These are phyloP conservation scores for Gracilinanus agilis DNA, from an alignment of 2,113 vertebrate genomes.

Conservation along the genomic window DNA sequence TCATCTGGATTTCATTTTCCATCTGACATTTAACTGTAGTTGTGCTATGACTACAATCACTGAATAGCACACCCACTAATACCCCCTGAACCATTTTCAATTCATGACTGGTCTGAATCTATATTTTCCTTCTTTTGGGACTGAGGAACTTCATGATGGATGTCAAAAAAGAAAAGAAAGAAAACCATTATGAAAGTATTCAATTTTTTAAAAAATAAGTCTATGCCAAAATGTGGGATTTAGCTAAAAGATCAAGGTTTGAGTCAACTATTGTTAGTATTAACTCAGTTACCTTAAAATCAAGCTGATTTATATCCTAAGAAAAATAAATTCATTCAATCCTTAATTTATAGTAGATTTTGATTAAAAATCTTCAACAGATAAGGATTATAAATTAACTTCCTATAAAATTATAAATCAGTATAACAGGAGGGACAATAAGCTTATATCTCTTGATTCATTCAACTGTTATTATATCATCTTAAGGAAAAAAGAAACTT, in stretches of 20 bases:
- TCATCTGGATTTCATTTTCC: background rate
- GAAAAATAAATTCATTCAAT: conserved; percentile 55
- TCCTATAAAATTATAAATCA: conserved; percentile 42
- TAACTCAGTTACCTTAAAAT: conserved; percentile 59
- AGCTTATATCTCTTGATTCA: background rate
- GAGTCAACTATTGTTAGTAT: conserved; percentile 26
- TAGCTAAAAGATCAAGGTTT: conserved; percentile 28
- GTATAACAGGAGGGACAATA: background rate
- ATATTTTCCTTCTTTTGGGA: background rate
- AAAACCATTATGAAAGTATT: conserved; percentile 8
- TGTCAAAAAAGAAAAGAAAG: conserved; percentile 3
- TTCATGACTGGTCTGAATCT: background rate
- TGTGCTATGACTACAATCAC: background rate
- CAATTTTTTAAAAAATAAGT: conserved; percentile 33
- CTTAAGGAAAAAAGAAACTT: background rate
- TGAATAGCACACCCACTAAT: background rate
- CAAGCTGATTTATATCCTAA: conserved; percentile 65
- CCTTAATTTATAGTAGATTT: conserved; percentile 71
- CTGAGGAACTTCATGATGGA: background rate
- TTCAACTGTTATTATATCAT: background rate
- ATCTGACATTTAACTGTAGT: background rate
- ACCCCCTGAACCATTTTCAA: background rate
- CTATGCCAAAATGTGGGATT: conserved; percentile 42
- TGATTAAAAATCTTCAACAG: conserved; percentile 63
- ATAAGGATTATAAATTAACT: conserved; percentile 62